Conservation (phyloP, 2,113 vertebrate species). For the Herpetotheres cachinnans region DNA sequence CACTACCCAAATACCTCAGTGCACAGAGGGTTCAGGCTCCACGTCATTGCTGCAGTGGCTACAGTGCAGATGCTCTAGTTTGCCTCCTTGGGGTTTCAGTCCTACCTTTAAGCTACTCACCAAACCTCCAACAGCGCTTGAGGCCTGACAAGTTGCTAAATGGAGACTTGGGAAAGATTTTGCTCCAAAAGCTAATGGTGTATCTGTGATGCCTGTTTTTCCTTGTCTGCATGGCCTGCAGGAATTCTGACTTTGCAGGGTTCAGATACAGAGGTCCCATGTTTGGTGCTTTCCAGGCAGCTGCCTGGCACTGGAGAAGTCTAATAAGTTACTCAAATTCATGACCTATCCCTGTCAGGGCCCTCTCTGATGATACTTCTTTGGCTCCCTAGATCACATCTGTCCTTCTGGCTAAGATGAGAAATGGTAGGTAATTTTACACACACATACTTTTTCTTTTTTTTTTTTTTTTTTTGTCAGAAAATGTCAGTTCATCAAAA, state of each 20-base stretch:
- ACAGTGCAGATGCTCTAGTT: neutral
- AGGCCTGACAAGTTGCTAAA: neutral
- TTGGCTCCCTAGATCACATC: neutral
- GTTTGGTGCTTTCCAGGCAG: neutral
- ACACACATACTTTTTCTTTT: too few species aligned
- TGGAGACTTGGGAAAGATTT: neutral
- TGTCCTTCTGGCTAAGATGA: neutral
- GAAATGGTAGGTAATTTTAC: neutral
- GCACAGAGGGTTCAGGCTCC: neutral
- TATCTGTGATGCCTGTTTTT: neutral
- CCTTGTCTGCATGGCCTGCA: neutral
- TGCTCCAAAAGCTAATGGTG: neutral
- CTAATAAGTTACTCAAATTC: neutral
- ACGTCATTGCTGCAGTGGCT: neutral
- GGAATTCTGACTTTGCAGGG: neutral
- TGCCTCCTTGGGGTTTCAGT: neutral
- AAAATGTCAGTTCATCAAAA: neutral
- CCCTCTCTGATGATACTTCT: neutral
- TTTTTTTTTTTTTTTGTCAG: neutral
- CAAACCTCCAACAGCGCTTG: accelerated
- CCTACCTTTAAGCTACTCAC: neutral
- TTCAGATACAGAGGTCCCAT: neutral
- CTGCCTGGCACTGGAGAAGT: neutral
- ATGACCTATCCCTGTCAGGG: neutral
- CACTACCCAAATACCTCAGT: neutral